phyloP scores from a whole-genome alignment of 1,140 invertebrate species.

The Stenopsyche tienmushanensis region DNA sequence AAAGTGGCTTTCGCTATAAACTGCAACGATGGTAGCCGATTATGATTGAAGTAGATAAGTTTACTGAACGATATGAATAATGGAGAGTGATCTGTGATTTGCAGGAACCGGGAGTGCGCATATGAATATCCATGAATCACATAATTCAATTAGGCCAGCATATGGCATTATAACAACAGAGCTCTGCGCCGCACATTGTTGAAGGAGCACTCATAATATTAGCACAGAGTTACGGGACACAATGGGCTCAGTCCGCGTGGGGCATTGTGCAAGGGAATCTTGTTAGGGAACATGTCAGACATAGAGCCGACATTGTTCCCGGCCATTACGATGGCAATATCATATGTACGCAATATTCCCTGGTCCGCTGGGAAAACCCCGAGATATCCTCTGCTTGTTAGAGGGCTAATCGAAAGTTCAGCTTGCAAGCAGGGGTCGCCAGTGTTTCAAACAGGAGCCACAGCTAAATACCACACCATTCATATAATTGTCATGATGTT shows the following conservation, averaged over 20 bases:
- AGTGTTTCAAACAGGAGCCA: too few relatives aligned
- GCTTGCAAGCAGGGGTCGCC: too few relatives aligned
- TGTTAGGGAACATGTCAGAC: slow-evolving; percentile 22
- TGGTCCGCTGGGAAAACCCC: not conserved
- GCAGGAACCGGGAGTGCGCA: too few relatives aligned
- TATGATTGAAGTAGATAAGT: not conserved
- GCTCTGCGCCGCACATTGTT: slow-evolving; percentile 17
- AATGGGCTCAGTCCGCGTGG: slow-evolving; percentile 5
- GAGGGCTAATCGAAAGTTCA: slow-evolving; percentile 37
- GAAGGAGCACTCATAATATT: slow-evolving; percentile 28
- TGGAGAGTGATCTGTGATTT: not conserved
- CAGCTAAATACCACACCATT: too few relatives aligned
- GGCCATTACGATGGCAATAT: slow-evolving; percentile 28
- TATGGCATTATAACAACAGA: slow-evolving; percentile 22
- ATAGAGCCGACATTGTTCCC: slow-evolving; percentile 16
- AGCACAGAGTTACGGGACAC: slow-evolving; percentile 25
- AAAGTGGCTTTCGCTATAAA: too few relatives aligned
- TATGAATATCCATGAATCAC: slow-evolving; percentile 20
- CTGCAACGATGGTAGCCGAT: too few relatives aligned
- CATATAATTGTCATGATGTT: not conserved
- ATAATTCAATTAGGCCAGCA: slow-evolving; percentile 34
- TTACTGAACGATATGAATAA: not conserved
- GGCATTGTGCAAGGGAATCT: slow-evolving; percentile 27
- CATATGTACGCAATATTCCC: slow-evolving; percentile 29
- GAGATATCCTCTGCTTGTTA: slow-evolving; percentile 29